Evolutionary conservation across 2,888 invertebrate species (phyloP).

Genomic region (Esperia sulphurella): DNA sequence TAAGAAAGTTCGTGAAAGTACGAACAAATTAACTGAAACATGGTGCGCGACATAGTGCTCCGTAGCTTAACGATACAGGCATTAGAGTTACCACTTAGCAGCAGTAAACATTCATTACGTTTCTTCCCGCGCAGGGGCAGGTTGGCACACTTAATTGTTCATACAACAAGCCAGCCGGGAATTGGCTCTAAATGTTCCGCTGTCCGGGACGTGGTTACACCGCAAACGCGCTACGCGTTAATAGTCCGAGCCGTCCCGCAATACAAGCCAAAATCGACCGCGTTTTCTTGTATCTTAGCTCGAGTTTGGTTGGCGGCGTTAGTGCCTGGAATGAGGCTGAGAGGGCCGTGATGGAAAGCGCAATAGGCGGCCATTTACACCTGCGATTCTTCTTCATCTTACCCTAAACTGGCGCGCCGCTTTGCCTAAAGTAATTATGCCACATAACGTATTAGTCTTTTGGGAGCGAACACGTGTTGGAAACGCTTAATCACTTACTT

Average conservation of each 20-base stretch:
- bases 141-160: constrained; percentile 74
- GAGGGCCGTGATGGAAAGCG: constrained; percentile 62
- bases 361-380: constrained; percentile 72
- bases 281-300: constrained; percentile 42
- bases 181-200: constrained; percentile 71
- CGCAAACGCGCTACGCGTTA: constrained; percentile 56
- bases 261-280: constrained; percentile 53
- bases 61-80: constrained; percentile 23
- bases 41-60: constrained; percentile 9
- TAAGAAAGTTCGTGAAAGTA: not conserved
- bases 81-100: constrained; percentile 52
- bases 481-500: constrained; percentile 76
- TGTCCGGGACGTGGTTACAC: constrained; percentile 63
- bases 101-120: constrained; percentile 65
- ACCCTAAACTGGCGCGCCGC: constrained; percentile 67
- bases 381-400: constrained; percentile 77
- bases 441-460: constrained; percentile 75
- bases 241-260: constrained; percentile 34
- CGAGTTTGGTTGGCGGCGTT: constrained; percentile 32
- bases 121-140: constrained; percentile 61
- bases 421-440: constrained; percentile 76
- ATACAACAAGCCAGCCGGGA: constrained; percentile 74
- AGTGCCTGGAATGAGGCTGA: constrained; percentile 17
- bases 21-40: not conserved
- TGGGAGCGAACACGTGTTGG: constrained; percentile 71